Evolutionary conservation across 2,888 invertebrate species (phyloP), one percentile per base, ranked within the genome.

Genomic region (Pilophorus perplexus): DNA sequence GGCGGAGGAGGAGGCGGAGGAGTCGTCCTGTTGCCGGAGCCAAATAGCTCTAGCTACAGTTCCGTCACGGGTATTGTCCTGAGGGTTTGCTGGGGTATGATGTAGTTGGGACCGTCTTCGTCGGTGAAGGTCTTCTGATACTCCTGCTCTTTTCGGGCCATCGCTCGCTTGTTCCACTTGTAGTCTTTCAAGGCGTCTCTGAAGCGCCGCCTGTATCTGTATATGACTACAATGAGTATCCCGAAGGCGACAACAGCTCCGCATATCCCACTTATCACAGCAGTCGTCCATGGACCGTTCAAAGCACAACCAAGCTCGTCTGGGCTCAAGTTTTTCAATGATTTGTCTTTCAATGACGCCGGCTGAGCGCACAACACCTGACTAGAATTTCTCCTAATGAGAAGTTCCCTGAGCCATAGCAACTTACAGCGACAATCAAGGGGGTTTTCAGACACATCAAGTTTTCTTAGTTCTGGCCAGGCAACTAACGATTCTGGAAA

Each of bases 11-110:
- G 64, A 40, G 64, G 50, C 37, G 66, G 66, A 3, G 66, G 66
- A 22, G 66, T 42, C 20, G 66, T 33, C 6, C 57, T 25, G 46
- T 50, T 46, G 23, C 57, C 55, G 57, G 90, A 89, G 85, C 90
- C 90, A 89, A 90, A 89, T 81, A 90, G 88, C 84, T 91, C 90
- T 90, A 91, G 91, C 90, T 91, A 92, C 89, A 92, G 90, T 78
- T 91, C 92, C 82, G 92, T 92, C 75, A 91, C 90, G 73, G 92
- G 92, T 75, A 91, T 88, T 18, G 89, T 88, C 75, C 85, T 82
- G 75, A 82, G 75, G 75, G 78, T 79, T 71, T 79, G 79, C 67
- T 79, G 80, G 64, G 79, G 77, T 78, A 77, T 75, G 77, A 80
- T 81, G 77, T 81, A 79, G 76, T 78, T 72, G 78, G 74, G 79